phyloP scores from a whole-genome alignment of 2,113 vertebrate species.

The Hiodon alosoides region DNA sequence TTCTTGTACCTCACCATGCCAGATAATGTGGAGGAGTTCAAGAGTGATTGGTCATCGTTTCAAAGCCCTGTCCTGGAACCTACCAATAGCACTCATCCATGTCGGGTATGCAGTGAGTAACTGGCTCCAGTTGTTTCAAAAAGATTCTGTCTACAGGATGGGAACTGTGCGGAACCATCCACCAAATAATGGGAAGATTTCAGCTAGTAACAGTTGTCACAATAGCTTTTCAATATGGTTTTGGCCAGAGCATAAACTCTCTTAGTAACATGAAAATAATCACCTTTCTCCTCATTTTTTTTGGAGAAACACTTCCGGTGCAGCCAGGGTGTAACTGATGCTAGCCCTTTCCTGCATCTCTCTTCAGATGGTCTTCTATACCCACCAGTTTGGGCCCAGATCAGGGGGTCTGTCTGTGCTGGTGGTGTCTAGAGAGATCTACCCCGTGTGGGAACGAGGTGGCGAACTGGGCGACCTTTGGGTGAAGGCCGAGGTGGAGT shows the following conservation, averaged over 20 bases:
- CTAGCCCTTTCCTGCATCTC: neutral
- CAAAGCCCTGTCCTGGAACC: constrained; percentile 56
- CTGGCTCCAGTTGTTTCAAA: neutral
- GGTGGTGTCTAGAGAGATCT: constrained; percentile 22
- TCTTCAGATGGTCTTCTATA: constrained; percentile 78
- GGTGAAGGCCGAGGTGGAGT: constrained; percentile 78
- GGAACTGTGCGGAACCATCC: too few relatives aligned
- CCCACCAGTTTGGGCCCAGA: constrained; percentile 71
- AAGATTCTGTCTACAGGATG: neutral
- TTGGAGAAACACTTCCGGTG: neutral
- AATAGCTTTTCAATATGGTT: too few relatives aligned
- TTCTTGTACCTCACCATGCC: constrained; percentile 66
- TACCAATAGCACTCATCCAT: constrained; percentile 56
- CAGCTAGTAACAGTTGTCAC: too few relatives aligned
- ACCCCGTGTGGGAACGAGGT: constrained; percentile 51
- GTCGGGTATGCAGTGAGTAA: constrained; percentile 45
- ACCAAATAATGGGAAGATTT: too few relatives aligned
- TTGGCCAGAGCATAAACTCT: too few relatives aligned
- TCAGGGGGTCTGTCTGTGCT: constrained; percentile 63
- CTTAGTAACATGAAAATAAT: too few relatives aligned
- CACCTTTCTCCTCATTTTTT: neutral
- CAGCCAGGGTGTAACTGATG: neutral
- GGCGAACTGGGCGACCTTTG: constrained; percentile 75
- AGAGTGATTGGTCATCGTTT: constrained; percentile 57
- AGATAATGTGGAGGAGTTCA: constrained; percentile 25